Base-by-base conservation (phyloP, 1,140 invertebrate genomes). In the Cataglyphis hispanica region DNA sequence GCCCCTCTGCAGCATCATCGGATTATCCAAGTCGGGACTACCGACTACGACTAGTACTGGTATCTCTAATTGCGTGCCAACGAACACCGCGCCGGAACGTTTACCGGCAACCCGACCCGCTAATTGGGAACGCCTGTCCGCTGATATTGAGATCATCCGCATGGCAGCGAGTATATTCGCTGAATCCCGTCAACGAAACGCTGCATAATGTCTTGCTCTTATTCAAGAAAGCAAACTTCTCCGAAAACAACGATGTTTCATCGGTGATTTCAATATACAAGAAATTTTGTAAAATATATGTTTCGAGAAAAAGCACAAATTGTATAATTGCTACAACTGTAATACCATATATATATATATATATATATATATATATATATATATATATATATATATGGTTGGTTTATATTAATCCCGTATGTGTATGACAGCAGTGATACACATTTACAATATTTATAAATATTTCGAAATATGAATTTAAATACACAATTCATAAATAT, bases 1-100 rank as follows among this genome's bases (percentile, higher is more conserved):
- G 13, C 46, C 86, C 31, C 16, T 31, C 63, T 40, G 25, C 34
- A 46, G 13, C 37, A 81, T 61, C 75, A 78, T 81, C 40, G 76
- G 84, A 85, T 85, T 85, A 85, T 37, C 34, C 83, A 63, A 72
- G 58, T 74, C 34, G 87, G 46, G 46, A 74, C 70, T 46, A 83
- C 75, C 58, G 53, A 46, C 70, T 75, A 61, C 61, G 66, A 86
- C 72, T 80, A 53, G 86, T 58, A 31, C 67, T 60, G 64, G 61
- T 81, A 81, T 34, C 84, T 53, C 63, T 64, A 69, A 58, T 76
- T 64, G 83, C 81, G 64, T 50, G 50, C 72, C 58, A 43, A 34
- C 60, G 61, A 78, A 64, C 83, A 40, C 74, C 46, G 53, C 50
- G 37, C 34, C 61, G 46, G 37, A 61, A 58, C 78, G 78, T 83